Base-by-base conservation (phyloP, 2,113 vertebrate species). In the Cryptotis parvus region DNA sequence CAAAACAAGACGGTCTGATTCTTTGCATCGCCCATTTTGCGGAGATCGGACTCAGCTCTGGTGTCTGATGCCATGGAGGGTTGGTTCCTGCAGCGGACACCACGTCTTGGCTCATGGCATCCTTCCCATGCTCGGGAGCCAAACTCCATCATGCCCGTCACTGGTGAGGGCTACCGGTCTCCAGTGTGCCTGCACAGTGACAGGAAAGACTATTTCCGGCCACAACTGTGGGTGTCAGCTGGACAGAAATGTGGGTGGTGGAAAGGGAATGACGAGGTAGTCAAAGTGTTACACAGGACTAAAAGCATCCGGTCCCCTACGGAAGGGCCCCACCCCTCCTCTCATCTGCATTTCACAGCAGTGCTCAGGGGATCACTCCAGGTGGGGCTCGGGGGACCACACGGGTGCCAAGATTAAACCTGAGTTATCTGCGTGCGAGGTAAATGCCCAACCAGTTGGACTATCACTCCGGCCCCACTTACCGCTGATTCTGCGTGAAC, bases 401-500 rank as follows among this genome's bases (percentile, higher is more conserved):
- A 45, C 6, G 43, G 43, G 43, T 45, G 11, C 9, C 45, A 49
- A 14, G 45, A 49, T 49, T 49, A 14, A 49, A 49, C 45, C 14
- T 49, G 45, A 49, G 5, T 49, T 14, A 49, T 9, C 45, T 14
- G 45, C 45, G 9, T 49, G 45, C 45, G 14, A 49, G 10, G 9
- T 49, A 49, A 49, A 6, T 49, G 45, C 5, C 14, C 6, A 9
- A 49, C 45, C 45, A 49, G 45, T 14, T 49, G 45, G 10, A 49
- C 45, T 10, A 49, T 49, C 45, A 49, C 45, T 49, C 45, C 45
- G 45, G 9, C 45, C 45, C 45, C 45, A 80, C 41, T 70, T 78
- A 27, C 24, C 58, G 24, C 63, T 81, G 55, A 91, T 91, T 76
- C 76, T 80, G 29, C 24, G 81, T 94, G 77, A 93, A 89, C 77